Conservation (phyloP, 2,888 invertebrate species). For the Ennomos quercinarius region DNA sequence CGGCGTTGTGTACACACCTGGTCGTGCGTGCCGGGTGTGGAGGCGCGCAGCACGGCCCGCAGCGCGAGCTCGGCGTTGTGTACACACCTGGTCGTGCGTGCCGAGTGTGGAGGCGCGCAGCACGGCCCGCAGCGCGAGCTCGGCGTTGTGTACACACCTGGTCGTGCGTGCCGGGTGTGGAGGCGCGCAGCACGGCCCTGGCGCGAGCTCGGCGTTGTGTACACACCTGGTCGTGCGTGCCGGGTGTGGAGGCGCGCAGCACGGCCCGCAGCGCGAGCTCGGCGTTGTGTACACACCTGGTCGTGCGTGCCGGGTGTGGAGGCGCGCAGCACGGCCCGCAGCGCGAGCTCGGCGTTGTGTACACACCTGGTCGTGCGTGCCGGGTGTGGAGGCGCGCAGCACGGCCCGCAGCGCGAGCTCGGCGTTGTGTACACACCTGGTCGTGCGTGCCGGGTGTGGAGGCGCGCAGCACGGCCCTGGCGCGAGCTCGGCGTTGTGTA, state of each 20-base stretch:
- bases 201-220: conserved; percentile 96
- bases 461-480: conserved; percentile 93
- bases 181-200: conserved; percentile 92
- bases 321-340: conserved; percentile 93
- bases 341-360: conserved; percentile 96
- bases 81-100: conserved; percentile 30
- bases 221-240: conserved; percentile 30
- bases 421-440: conserved; percentile 87
- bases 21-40: conserved; percentile 84
- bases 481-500: conserved; percentile 96
- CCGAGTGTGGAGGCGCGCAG: conserved; percentile 90
- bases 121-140: conserved; percentile 95
- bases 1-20: conserved; percentile 90
- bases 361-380: conserved; percentile 30
- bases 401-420: conserved; percentile 96
- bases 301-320: conserved; percentile 84
- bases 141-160: conserved; percentile 90
- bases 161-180: conserved; percentile 84
- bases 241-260: conserved; percentile 90
- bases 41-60: conserved; percentile 91
- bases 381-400: conserved; percentile 90
- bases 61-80: conserved; percentile 97
- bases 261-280: conserved; percentile 96
- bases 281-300: conserved; percentile 87
- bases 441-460: conserved; percentile 84